phyloP scores from a whole-genome alignment of 1,140 invertebrate genomes.

The Campoletis sonorensis region DNA sequence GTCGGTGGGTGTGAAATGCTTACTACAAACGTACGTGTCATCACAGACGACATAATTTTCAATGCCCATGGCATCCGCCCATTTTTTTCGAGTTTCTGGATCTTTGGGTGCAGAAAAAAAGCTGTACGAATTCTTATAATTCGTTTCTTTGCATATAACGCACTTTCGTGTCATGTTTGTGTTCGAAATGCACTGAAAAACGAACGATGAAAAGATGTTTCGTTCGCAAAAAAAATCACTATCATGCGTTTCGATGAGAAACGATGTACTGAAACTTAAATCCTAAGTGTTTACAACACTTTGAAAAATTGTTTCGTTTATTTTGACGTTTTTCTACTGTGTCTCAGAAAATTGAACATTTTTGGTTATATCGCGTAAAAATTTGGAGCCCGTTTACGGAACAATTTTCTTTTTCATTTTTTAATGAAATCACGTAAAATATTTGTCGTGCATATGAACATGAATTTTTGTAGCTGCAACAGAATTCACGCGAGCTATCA shows the following conservation, averaged over 20 bases:
- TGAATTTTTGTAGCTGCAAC: too few relatives aligned
- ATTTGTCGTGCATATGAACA: background rate
- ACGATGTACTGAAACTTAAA: background rate
- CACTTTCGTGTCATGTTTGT: conserved; percentile 71
- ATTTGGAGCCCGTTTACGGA: background rate
- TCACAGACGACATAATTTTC: conserved; percentile 68
- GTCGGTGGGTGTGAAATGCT: conserved; percentile 70
- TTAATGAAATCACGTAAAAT: background rate
- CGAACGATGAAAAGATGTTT: background rate
- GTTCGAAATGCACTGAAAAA: background rate
- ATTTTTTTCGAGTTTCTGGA: conserved; percentile 67
- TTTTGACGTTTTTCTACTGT: background rate
- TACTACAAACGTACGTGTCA: conserved; percentile 72
- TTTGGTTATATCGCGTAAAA: conserved; percentile 21
- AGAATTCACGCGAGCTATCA: too few relatives aligned
- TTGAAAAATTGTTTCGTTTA: background rate
- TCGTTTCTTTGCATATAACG: conserved; percentile 70
- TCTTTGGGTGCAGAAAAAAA: conserved; percentile 74
- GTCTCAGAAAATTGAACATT: conserved; percentile 9
- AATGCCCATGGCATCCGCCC: conserved; percentile 68
- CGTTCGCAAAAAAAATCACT: background rate
- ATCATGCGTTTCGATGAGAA: background rate
- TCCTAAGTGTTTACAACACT: background rate
- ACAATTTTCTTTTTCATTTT: background rate
- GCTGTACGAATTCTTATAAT: conserved; percentile 71